Evolutionary conservation across 2,113 vertebrate species (phyloP).

Genomic region (Carollia perspicillata): DNA sequence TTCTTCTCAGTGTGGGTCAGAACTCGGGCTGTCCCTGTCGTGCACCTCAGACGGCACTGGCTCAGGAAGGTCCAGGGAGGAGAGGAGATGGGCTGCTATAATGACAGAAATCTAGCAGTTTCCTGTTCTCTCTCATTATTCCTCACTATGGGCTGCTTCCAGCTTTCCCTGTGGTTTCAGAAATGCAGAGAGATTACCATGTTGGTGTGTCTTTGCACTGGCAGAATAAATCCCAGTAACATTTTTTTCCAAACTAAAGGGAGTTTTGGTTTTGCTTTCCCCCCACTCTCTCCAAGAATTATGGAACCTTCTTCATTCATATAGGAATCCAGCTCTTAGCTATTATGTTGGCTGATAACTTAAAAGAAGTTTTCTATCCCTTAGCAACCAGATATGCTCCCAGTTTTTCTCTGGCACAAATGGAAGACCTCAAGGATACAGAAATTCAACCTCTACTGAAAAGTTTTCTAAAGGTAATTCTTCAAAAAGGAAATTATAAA

Average conservation of each 20-base stretch:
- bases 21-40: background rate
- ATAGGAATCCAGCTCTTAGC: conserved; percentile 40
- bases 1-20: background rate
- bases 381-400: conserved; percentile 40
- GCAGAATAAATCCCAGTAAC: conserved; percentile 19
- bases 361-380: conserved; percentile 20
- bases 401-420: background rate
- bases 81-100: too few species aligned
- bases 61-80: background rate
- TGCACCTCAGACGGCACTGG: background rate
- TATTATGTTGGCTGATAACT: conserved; percentile 38
- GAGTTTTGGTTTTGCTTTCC: background rate
- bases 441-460: conserved; percentile 14
- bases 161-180: background rate
- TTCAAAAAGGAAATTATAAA: background rate
- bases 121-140: background rate
- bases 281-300: background rate
- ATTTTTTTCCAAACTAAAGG: conserved; percentile 29
- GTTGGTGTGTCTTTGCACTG: background rate
- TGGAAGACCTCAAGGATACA: conserved; percentile 11
- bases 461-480: conserved; percentile 14
- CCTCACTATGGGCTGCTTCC: background rate
- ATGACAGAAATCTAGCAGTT: background rate
- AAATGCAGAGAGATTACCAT: conserved; percentile 4
- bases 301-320: background rate